These are phyloP conservation scores for Zaprionus lachaisei DNA, from an alignment of 1,140 invertebrate species.

Conservation along the genomic window DNA sequence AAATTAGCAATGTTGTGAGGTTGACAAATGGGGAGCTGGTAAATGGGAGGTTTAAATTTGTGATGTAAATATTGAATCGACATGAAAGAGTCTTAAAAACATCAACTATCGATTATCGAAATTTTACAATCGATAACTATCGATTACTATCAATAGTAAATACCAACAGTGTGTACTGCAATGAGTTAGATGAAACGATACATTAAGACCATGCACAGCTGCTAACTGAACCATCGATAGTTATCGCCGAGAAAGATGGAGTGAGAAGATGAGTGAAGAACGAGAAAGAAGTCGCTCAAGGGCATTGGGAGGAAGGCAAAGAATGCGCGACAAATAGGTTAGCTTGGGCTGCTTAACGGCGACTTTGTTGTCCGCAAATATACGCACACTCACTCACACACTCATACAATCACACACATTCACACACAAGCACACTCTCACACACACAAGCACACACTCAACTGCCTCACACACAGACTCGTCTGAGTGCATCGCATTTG, in stretches of 20 bases:
- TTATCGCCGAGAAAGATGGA: neutral
- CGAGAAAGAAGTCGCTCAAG: conserved; percentile 24
- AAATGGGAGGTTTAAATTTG: neutral
- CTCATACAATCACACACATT: conserved; percentile 15
- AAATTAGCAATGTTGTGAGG: neutral
- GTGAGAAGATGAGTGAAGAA: neutral
- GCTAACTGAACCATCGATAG: too few relatives aligned
- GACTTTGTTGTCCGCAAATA: conserved; percentile 8
- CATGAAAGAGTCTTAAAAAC: neutral
- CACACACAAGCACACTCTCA: neutral
- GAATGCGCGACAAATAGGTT: conserved; percentile 21
- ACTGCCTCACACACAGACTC: conserved; percentile 15
- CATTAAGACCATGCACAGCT: too few relatives aligned
- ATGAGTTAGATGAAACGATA: neutral
- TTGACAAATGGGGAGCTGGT: neutral
- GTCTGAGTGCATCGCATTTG: conserved; percentile 32
- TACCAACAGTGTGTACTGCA: neutral
- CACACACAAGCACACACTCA: conserved; percentile 18
- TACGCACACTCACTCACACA: neutral
- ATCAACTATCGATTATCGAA: neutral
- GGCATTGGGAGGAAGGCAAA: conserved; percentile 20
- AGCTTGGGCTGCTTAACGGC: neutral
- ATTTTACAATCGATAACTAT: neutral
- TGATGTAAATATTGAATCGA: neutral
- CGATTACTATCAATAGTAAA: neutral